A percentile compares a stretch with the other conserved stretches of the same genome.
Evolutionary conservation across 2,113 vertebrate genomes (phyloP).

Genomic region (Isichthys henryi): DNA sequence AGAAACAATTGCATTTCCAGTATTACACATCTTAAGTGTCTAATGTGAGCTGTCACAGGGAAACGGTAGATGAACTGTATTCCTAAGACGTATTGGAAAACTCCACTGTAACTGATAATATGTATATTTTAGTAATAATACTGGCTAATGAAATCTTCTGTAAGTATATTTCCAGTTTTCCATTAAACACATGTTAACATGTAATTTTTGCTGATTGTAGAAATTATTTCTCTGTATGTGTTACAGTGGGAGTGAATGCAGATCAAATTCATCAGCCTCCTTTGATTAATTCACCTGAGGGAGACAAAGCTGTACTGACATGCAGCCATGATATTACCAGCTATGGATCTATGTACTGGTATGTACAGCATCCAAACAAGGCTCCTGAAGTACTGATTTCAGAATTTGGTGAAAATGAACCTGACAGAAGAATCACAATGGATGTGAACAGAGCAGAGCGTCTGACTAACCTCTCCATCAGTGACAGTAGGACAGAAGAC

Average conservation of each 20-base stretch:
- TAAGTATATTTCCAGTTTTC: not conserved
- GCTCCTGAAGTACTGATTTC: not conserved
- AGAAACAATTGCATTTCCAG: not conserved
- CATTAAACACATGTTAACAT: not conserved
- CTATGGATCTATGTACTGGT: not conserved
- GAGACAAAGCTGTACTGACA: not conserved
- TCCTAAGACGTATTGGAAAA: too few relatives aligned
- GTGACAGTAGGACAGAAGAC: not conserved
- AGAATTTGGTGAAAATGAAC: not conserved
- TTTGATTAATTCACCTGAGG: not conserved
- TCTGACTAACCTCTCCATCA: not conserved
- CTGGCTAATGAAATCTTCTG: not conserved
- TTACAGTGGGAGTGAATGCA: not conserved
- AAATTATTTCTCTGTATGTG: not conserved
- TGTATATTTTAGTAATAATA: not conserved
- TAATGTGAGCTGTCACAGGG: not conserved
- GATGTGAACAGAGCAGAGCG: not conserved
- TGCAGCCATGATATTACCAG: not conserved
- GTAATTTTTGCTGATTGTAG: not conserved
- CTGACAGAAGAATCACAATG: not conserved
- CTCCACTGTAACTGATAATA: not conserved
- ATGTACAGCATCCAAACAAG: not conserved
- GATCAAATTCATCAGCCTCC: not conserved
- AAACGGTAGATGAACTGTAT: not conserved
- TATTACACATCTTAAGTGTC: not conserved